Conservation (phyloP, 2,888 invertebrate species). For the Melinaea marsaeus region DNA sequence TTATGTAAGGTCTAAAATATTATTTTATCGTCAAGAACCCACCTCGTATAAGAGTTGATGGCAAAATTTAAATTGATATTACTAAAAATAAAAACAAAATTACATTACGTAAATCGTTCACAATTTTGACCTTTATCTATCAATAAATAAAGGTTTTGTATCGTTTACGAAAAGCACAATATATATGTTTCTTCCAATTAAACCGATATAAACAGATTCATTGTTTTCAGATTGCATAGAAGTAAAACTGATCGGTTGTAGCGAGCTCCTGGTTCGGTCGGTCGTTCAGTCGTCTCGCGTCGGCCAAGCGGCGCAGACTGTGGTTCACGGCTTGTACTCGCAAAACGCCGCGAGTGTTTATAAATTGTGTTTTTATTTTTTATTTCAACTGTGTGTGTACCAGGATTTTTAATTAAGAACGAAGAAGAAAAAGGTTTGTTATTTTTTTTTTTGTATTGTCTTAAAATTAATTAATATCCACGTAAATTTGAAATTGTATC, state of each 20-base stretch:
- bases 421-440: conserved; percentile 54
- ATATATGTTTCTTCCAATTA: conserved; percentile 36
- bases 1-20: no score
- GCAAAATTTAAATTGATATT: not conserved
- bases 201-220: conserved; percentile 37
- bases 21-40: not conserved
- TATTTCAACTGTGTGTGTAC: conserved; percentile 54
- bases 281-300: conserved; percentile 48
- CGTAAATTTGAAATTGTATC: not conserved
- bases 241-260: conserved; percentile 26
- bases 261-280: conserved; percentile 31
- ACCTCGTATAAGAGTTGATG: not conserved
- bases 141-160: not conserved
- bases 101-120: not conserved
- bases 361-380: conserved; percentile 49
- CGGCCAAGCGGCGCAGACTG: conserved; percentile 56
- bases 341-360: conserved; percentile 58
- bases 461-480: not conserved
- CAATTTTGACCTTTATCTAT: not conserved
- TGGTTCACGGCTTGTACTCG: conserved; percentile 12
- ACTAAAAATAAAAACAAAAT: not conserved
- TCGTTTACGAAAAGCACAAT: conserved; percentile 8
- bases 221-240: conserved; percentile 34
- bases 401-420: conserved; percentile 51
- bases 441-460: conserved; percentile 21